Evolutionary conservation across 2,888 invertebrate genomes (phyloP).

Genomic region (Tipula vernalis): DNA sequence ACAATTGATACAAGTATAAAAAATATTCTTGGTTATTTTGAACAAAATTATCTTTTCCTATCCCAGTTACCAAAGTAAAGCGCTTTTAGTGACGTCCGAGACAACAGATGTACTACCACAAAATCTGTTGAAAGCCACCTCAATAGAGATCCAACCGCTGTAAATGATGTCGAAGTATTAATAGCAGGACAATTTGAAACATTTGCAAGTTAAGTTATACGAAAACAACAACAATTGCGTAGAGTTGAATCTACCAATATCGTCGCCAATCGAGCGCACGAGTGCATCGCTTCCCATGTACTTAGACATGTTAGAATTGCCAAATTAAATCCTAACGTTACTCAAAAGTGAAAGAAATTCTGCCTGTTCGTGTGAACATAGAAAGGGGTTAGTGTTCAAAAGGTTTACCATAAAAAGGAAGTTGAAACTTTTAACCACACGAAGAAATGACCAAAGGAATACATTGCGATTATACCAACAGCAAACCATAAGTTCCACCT

Average conservation of each 20-base stretch:
- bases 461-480: too few species aligned
- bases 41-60: too few species aligned
- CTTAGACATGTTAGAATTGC: slow-evolving; percentile 47
- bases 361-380: too few species aligned
- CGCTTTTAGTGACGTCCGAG: slow-evolving; percentile 60
- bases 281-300: slow-evolving; percentile 68
- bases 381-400: too few species aligned
- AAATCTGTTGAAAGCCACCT: slow-evolving; percentile 62
- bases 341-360: slow-evolving; percentile 92
- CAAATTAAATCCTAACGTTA: slow-evolving; percentile 61
- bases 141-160: slow-evolving; percentile 73
- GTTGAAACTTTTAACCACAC: too few species aligned
- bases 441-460: too few species aligned
- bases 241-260: slow-evolving; percentile 81
- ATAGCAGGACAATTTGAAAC: slow-evolving; percentile 89
- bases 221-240: slow-evolving; percentile 49
- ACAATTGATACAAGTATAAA: too few species aligned
- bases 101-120: slow-evolving; percentile 74
- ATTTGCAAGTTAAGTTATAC: slow-evolving; percentile 80
- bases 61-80: too few species aligned
- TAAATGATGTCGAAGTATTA: slow-evolving; percentile 66
- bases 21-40: too few species aligned
- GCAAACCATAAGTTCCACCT: too few species aligned
- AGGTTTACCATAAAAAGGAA: too few species aligned
- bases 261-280: slow-evolving; percentile 78